Evolutionary conservation across 1,140 invertebrate genomes (phyloP).

Genomic region (Ceratina calcarata): DNA sequence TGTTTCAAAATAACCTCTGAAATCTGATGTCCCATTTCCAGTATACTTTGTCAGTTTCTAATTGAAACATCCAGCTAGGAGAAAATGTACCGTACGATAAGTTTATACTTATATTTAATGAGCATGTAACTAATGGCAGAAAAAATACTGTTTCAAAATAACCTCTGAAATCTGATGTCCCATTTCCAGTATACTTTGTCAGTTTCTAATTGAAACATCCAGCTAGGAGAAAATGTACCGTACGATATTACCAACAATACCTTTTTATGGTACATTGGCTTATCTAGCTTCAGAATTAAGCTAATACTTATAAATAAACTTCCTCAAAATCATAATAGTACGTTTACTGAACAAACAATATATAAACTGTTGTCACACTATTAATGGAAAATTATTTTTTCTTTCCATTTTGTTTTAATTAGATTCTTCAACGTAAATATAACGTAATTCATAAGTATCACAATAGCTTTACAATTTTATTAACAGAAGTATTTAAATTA

Average conservation of each 20-base stretch:
- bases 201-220: conserved; percentile 45
- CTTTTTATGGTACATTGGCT: conserved; percentile 38
- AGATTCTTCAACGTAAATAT: not conserved
- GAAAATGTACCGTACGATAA: no score
- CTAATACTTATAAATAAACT: not conserved
- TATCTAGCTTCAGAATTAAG: conserved; percentile 50
- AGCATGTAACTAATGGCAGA: not conserved
- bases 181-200: conserved; percentile 27
- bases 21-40: conserved; percentile 31
- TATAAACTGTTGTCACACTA: not conserved
- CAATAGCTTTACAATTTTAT: not conserved
- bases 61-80: conserved; percentile 28
- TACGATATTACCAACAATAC: conserved; percentile 35
- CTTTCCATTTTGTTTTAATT: conserved; percentile 11
- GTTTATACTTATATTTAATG: no score
- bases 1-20: conserved; percentile 11
- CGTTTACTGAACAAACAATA: not conserved
- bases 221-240: conserved; percentile 38
- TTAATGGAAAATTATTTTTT: not conserved
- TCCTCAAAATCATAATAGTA: not conserved
- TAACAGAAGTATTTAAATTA: conserved; percentile 8
- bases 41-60: conserved; percentile 45
- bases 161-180: conserved; percentile 34
- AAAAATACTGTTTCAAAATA: not conserved
- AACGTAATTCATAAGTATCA: not conserved